Evolutionary conservation across 1,140 invertebrate species (phyloP).

Genomic region (Apis cerana): DNA sequence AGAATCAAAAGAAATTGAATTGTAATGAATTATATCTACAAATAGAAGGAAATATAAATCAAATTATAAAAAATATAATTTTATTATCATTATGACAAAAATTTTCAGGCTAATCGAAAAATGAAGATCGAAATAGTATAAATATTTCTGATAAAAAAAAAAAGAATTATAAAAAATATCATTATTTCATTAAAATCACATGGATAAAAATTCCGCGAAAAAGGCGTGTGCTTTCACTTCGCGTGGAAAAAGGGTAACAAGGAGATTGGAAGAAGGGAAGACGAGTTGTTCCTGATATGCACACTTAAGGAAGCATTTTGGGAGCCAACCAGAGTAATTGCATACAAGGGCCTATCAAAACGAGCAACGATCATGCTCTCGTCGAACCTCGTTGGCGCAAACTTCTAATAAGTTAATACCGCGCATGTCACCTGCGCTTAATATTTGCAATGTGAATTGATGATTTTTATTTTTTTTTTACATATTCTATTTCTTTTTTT

Average conservation of each 20-base stretch:
- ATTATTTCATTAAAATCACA: slow-evolving; percentile 49
- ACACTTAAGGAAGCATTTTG: slow-evolving; percentile 65
- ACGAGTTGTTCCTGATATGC: slow-evolving; percentile 48
- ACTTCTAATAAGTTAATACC: slow-evolving; percentile 4
- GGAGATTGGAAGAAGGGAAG: slow-evolving; percentile 7
- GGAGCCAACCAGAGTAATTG: slow-evolving; percentile 61
- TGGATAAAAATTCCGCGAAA: slow-evolving; percentile 60
- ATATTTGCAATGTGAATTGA: not conserved
- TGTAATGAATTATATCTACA: not conserved
- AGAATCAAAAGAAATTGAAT: slow-evolving; percentile 7
- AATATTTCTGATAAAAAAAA: slow-evolving; percentile 26
- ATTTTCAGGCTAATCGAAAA: not conserved
- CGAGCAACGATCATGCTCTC: slow-evolving; percentile 49
- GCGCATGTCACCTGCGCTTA: not conserved
- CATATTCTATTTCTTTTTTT: not conserved
- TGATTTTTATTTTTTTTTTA: not conserved
- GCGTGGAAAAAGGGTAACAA: slow-evolving; percentile 31
- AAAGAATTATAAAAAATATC: slow-evolving; percentile 17
- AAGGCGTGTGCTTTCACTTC: slow-evolving; percentile 47
- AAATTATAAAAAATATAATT: not conserved
- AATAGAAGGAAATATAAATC: not conserved
- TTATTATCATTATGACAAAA: not conserved
- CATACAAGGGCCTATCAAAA: slow-evolving; percentile 59
- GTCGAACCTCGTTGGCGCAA: not conserved
- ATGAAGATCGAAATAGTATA: not conserved